These are phyloP conservation scores for Callorhinus ursinus DNA, from an alignment of 2,113 vertebrate genomes.

Conservation along the genomic window DNA sequence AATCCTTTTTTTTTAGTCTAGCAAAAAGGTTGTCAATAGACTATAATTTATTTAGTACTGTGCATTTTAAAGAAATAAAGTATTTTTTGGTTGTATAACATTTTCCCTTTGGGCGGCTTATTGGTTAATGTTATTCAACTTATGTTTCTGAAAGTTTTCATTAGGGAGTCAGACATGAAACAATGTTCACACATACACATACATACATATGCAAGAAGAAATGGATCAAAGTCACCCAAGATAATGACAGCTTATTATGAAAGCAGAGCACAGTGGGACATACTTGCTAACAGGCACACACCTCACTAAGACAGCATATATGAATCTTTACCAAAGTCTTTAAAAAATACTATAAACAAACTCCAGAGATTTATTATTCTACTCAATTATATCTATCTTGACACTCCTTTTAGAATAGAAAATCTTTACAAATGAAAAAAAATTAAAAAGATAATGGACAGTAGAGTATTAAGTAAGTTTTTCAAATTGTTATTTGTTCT, in stretches of 20 bases:
- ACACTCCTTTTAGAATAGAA: slow-evolving; percentile 16
- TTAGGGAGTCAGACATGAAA: background rate
- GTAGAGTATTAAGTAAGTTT: background rate
- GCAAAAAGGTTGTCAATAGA: background rate
- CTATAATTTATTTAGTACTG: background rate
- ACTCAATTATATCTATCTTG: slow-evolving; percentile 30
- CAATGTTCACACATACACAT: background rate
- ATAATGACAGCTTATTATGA: background rate
- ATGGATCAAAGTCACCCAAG: background rate
- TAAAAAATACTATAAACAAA: slow-evolving; percentile 50
- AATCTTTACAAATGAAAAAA: slow-evolving; percentile 24
- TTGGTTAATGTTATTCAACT: background rate
- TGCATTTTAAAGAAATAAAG: background rate
- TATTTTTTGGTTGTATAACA: background rate
- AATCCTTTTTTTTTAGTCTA: background rate
- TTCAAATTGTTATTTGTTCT: slow-evolving; percentile 39
- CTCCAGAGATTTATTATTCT: background rate
- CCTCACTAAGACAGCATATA: slow-evolving; percentile 49
- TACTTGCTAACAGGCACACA: background rate
- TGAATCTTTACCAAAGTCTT: background rate
- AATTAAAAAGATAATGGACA: background rate
- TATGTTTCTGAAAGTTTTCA: background rate
- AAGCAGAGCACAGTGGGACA: background rate
- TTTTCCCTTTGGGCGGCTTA: background rate
- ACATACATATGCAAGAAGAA: background rate